phyloP scores from a whole-genome alignment of 2,888 invertebrate genomes.

The Gnatocerus cornutus region DNA sequence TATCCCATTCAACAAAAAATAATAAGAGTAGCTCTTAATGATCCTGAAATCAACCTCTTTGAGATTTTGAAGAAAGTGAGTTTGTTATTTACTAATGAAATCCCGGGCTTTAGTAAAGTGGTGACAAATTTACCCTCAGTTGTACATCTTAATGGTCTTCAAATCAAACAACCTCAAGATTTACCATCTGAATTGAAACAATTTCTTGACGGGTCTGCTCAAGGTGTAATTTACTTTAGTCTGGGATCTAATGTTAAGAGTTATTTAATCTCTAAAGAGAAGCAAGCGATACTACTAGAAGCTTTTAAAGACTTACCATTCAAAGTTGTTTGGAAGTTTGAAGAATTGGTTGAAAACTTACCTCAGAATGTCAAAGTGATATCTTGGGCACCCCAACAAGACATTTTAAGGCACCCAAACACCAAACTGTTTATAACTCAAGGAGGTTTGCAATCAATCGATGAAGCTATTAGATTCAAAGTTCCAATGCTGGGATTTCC shows the following conservation, averaged over 20 bases:
- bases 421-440: constrained; percentile 50
- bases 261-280: constrained; percentile 34
- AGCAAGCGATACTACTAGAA: constrained; percentile 17
- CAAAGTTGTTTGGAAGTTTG: constrained; percentile 49
- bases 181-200: constrained; percentile 26
- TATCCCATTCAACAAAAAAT: constrained; percentile 17
- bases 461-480: constrained; percentile 66
- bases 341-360: constrained; percentile 9
- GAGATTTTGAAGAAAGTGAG: constrained; percentile 26
- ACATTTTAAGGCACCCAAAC: constrained; percentile 46
- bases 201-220: constrained; percentile 23
- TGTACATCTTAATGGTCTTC: constrained; percentile 74
- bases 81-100: constrained; percentile 53
- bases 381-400: constrained; percentile 45
- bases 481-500: constrained; percentile 68
- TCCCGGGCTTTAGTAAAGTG: constrained; percentile 53
- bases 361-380: constrained; percentile 39
- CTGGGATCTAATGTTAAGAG: constrained; percentile 46
- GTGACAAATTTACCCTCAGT: constrained; percentile 61
- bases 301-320: constrained; percentile 44
- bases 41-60: constrained; percentile 13
- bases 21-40: constrained; percentile 10
- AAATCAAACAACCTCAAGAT: constrained; percentile 55
- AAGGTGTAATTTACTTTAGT: constrained; percentile 48
- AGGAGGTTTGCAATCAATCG: constrained; percentile 65